Percentiles rank a stretch among this genome's conserved stretches.
phyloP scores from a whole-genome alignment of 2,113 vertebrate genomes.

The Hippocampus barbouri region DNA sequence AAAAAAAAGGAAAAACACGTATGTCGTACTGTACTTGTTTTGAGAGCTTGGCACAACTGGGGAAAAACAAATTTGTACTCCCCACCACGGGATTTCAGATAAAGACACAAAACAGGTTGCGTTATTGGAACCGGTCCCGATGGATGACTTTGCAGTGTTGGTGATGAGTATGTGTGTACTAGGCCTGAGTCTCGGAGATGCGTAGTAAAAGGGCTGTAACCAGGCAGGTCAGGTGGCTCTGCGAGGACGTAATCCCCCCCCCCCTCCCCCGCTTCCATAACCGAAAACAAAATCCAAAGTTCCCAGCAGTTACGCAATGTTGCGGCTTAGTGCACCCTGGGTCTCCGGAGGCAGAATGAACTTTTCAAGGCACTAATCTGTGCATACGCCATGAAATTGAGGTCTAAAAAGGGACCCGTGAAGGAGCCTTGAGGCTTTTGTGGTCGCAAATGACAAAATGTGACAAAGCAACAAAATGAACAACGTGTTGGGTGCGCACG shows the following conservation, averaged over 20 bases:
- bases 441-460: background rate
- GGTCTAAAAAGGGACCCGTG: conserved; percentile 30
- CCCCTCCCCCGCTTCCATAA: conserved; percentile 41
- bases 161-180: background rate
- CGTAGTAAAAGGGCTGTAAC: conserved; percentile 18
- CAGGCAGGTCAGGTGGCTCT: conserved; percentile 50
- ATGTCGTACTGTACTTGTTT: no score
- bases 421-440: conserved; percentile 21
- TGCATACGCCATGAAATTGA: conserved; percentile 50
- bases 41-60: no score
- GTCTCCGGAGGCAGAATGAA: conserved; percentile 56
- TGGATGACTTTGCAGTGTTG: no score
- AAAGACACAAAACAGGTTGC: background rate
- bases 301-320: conserved; percentile 62
- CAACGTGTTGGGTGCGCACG: background rate
- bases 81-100: background rate
- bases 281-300: conserved; percentile 52
- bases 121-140: background rate
- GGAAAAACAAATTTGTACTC: background rate
- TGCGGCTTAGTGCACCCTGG: conserved; percentile 40
- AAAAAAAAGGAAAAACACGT: no score
- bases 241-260: conserved; percentile 44
- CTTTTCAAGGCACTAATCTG: conserved; percentile 67
- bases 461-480: background rate
- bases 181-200: conserved; percentile 34